phyloP scores from a whole-genome alignment of 2,888 invertebrate species.

The Lycaena phlaeas region DNA sequence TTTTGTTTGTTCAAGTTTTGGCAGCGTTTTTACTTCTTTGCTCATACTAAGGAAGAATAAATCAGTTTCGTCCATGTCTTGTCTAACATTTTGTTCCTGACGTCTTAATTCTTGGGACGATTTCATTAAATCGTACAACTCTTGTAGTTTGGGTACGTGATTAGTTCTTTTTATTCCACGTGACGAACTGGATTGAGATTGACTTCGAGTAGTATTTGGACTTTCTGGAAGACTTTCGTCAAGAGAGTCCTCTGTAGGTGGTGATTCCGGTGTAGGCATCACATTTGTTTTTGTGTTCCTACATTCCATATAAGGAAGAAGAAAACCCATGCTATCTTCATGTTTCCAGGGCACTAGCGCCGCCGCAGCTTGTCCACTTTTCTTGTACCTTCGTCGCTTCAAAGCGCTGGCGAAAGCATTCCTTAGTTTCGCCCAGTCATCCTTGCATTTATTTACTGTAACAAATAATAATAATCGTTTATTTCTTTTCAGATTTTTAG shows the following conservation, averaged over 20 bases:
- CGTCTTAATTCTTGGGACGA: slow-evolving; percentile 18
- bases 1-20: slow-evolving; percentile 24
- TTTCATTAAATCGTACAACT: slow-evolving; percentile 20
- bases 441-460: slow-evolving; percentile 20
- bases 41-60: slow-evolving; percentile 26
- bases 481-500: slow-evolving; percentile 22
- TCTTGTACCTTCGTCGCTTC: slow-evolving; percentile 18
- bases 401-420: slow-evolving; percentile 20
- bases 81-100: slow-evolving; percentile 14
- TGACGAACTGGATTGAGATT: no score
- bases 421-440: slow-evolving; percentile 20
- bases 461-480: slow-evolving; percentile 13
- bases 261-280: no score
- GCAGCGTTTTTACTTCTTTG: slow-evolving; percentile 22
- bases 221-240: no score
- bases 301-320: slow-evolving; percentile 16
- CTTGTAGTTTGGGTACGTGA: no score
- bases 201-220: no score
- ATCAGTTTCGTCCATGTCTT: slow-evolving; percentile 24
- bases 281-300: no score
- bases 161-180: no score
- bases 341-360: slow-evolving; percentile 20
- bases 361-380: slow-evolving; percentile 18
- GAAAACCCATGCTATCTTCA: slow-evolving; percentile 24
- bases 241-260: no score